Evolutionary conservation across 2,113 vertebrate species (phyloP).

Genomic region (Cyprinodon brontotheroides): DNA sequence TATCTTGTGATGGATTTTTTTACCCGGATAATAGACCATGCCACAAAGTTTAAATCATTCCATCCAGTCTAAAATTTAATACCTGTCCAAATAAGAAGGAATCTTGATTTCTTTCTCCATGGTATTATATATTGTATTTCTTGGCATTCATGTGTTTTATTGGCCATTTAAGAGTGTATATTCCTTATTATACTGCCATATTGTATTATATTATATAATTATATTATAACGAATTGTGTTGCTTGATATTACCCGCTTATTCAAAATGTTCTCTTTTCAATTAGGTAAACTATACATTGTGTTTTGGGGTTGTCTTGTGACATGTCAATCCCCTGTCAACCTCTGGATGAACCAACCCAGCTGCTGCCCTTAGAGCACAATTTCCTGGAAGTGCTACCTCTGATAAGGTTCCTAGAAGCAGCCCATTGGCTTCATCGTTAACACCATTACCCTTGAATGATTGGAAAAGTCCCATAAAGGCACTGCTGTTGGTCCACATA

Average conservation of each 20-base stretch:
- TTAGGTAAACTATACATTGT: background rate
- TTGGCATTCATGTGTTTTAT: too few relatives aligned
- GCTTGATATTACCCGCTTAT: constrained; percentile 15
- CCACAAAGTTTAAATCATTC: too few relatives aligned
- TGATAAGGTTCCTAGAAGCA: constrained; percentile 73
- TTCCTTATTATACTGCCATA: background rate
- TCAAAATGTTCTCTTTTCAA: constrained; percentile 8
- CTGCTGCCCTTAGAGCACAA: constrained; percentile 43
- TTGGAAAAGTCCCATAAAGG: constrained; percentile 56
- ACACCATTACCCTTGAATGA: constrained; percentile 71
- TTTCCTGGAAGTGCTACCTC: constrained; percentile 74
- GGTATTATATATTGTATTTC: background rate
- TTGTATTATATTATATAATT: background rate
- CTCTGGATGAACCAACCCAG: constrained; percentile 53
- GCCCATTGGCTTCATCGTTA: constrained; percentile 61
- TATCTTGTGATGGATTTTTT: too few relatives aligned
- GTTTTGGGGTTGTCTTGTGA: constrained; percentile 29
- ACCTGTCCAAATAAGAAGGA: too few relatives aligned
- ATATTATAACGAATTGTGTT: constrained; percentile 13
- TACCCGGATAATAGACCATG: too few relatives aligned
- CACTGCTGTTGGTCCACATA: constrained; percentile 12
- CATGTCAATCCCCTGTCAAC: constrained; percentile 44
- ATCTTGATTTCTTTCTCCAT: background rate
- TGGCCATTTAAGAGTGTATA: background rate
- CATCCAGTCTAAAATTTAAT: too few relatives aligned